Conservation (phyloP, 2,888 invertebrate species). For the Nasonia oneida region DNA sequence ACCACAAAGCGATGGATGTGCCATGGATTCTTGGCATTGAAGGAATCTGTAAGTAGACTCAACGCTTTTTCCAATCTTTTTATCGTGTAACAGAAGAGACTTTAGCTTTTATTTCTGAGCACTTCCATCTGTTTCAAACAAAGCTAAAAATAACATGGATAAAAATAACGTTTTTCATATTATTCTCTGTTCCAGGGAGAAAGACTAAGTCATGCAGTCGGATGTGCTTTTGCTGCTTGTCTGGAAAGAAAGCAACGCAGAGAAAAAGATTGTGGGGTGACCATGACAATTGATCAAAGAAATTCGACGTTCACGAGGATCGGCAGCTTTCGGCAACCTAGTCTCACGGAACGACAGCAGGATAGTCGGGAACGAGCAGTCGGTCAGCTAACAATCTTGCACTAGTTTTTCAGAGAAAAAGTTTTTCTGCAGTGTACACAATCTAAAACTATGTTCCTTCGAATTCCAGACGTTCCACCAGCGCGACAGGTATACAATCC, state of each 20-base stretch:
- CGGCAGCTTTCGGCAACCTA: slow-evolving; percentile 94
- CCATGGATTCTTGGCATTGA: slow-evolving; percentile 97
- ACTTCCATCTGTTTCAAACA: not conserved
- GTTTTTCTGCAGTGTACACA: not conserved
- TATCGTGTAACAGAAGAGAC: not conserved
- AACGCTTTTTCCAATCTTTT: not conserved
- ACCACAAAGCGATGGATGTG: slow-evolving; percentile 99
- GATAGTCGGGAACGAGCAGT: slow-evolving; percentile 82
- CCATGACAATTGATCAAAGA: slow-evolving; percentile 94
- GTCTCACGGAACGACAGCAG: slow-evolving; percentile 87
- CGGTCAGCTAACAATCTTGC: slow-evolving; percentile 76
- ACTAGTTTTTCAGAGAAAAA: not conserved
- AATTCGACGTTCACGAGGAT: slow-evolving; percentile 95
- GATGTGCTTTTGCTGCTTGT: slow-evolving; percentile 99
- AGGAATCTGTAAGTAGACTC: slow-evolving; percentile 87
- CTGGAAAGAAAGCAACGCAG: slow-evolving; percentile 98
- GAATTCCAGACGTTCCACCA: slow-evolving; percentile 78
- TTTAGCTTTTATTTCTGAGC: slow-evolving; percentile 10
- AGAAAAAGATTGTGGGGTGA: slow-evolving; percentile 97
- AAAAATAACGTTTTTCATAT: slow-evolving; percentile 22
- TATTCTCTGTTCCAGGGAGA: slow-evolving; percentile 86
- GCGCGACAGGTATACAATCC: slow-evolving; percentile 89
- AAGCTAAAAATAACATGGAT: not conserved
- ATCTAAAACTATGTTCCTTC: not conserved
- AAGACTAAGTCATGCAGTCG: slow-evolving; percentile 98